Evolutionary conservation across 2,113 vertebrate species (phyloP).

Genomic region (Gobiocypris rarus): DNA sequence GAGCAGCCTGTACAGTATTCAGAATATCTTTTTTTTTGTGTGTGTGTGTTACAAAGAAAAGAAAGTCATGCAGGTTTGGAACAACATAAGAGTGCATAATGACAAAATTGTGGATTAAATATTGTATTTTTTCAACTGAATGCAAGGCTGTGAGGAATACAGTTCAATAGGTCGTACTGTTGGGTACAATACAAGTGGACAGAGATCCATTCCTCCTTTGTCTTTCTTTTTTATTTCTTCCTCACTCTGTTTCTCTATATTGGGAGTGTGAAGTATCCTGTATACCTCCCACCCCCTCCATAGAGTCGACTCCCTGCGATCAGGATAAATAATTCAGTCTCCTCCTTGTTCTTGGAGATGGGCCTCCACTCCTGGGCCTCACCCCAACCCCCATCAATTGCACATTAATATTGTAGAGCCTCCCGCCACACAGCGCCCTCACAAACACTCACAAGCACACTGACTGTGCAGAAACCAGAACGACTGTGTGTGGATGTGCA

Average conservation of each 20-base stretch:
- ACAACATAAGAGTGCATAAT: background rate
- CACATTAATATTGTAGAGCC: slow-evolving; percentile 59
- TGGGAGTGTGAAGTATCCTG: slow-evolving; percentile 16
- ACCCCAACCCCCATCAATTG: slow-evolving; percentile 51
- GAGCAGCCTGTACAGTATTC: background rate
- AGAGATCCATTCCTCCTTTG: background rate
- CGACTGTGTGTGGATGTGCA: background rate
- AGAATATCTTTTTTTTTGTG: background rate
- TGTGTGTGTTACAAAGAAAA: background rate
- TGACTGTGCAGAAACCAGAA: background rate
- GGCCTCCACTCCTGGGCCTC: slow-evolving; percentile 26
- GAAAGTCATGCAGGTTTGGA: background rate
- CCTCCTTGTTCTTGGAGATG: slow-evolving; percentile 51
- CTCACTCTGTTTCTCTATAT: slow-evolving; percentile 17
- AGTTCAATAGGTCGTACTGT: background rate
- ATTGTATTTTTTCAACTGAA: background rate
- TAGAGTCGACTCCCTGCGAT: slow-evolving; percentile 38
- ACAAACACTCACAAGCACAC: slow-evolving; percentile 26
- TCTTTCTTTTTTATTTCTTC: background rate
- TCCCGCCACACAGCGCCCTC: slow-evolving; percentile 34
- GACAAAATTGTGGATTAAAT: background rate
- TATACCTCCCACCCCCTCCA: background rate
- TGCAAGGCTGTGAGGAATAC: background rate
- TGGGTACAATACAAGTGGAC: background rate
- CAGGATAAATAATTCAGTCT: slow-evolving; percentile 53